Conservation (phyloP, 2,797 vertebrate species). For the Manis javanica region DNA sequence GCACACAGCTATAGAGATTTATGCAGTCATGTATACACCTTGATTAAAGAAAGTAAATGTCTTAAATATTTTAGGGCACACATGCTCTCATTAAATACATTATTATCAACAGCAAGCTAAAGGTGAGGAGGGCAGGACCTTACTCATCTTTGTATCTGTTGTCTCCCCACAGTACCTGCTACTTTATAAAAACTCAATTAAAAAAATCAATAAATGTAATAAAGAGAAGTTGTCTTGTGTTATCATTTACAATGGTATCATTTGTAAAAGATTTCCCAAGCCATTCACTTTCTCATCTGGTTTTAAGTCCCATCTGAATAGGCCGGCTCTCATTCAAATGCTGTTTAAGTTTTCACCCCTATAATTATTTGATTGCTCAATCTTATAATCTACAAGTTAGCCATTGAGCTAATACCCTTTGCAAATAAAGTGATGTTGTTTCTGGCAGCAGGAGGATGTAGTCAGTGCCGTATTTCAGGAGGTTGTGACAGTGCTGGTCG, state of each 20-base stretch:
- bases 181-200: neutral
- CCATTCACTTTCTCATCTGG: neutral
- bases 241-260: slow-evolving; percentile 28
- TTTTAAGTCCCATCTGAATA: slow-evolving; percentile 60
- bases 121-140: neutral
- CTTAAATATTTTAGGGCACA: slow-evolving; percentile 54
- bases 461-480: slow-evolving; percentile 41
- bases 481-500: slow-evolving; percentile 50
- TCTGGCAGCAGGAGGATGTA: neutral
- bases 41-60: slow-evolving; percentile 50
- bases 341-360: slow-evolving; percentile 57
- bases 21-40: neutral
- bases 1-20: neutral
- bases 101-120: neutral
- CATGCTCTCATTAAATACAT: neutral
- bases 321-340: neutral
- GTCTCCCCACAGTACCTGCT: neutral
- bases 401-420: slow-evolving; percentile 50
- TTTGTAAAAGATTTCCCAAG: slow-evolving; percentile 36
- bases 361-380: slow-evolving; percentile 63
- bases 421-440: slow-evolving; percentile 53
- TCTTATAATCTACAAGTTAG: slow-evolving; percentile 54
- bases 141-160: slow-evolving; percentile 42
- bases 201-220: slow-evolving; percentile 9
- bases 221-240: neutral